These are phyloP conservation scores for Ceratothoa steindachneri DNA, from an alignment of 2,888 invertebrate genomes.

Conservation along the genomic window DNA sequence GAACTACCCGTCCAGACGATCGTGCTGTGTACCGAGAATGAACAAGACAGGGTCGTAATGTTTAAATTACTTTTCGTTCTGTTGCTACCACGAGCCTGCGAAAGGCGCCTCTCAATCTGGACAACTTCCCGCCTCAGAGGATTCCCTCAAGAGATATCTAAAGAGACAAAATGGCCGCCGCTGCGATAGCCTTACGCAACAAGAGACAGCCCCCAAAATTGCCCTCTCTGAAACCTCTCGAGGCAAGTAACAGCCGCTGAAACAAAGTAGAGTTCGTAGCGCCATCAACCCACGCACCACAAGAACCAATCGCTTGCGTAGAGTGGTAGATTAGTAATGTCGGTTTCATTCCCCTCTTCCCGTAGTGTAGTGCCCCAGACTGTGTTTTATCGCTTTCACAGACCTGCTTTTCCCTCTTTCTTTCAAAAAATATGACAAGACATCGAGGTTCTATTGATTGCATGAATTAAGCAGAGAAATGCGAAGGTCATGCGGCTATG, in stretches of 20 bases:
- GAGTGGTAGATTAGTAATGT: background rate
- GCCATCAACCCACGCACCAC: background rate
- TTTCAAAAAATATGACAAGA: too few relatives aligned
- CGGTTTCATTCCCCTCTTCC: background rate
- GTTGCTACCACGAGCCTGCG: background rate
- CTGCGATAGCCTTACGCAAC: conserved; percentile 19
- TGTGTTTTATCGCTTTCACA: background rate
- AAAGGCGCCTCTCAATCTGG: background rate
- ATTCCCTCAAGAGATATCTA: background rate
- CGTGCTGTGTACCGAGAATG: too few relatives aligned
- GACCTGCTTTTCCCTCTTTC: too few relatives aligned
- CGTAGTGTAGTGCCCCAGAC: background rate
- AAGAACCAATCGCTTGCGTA: background rate
- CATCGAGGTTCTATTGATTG: too few relatives aligned
- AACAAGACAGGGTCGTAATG: too few relatives aligned
- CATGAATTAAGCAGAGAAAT: background rate
- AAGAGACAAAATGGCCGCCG: conserved; percentile 18
- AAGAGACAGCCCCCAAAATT: conserved; percentile 13
- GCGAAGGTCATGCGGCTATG: background rate
- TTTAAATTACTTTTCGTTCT: background rate
- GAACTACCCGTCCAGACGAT: too few relatives aligned
- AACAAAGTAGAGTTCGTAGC: background rate
- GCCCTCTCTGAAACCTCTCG: background rate
- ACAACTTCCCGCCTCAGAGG: background rate
- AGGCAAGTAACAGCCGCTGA: background rate